Base-by-base conservation (phyloP, 2,797 vertebrate species). In the Tenualosa ilisha region DNA sequence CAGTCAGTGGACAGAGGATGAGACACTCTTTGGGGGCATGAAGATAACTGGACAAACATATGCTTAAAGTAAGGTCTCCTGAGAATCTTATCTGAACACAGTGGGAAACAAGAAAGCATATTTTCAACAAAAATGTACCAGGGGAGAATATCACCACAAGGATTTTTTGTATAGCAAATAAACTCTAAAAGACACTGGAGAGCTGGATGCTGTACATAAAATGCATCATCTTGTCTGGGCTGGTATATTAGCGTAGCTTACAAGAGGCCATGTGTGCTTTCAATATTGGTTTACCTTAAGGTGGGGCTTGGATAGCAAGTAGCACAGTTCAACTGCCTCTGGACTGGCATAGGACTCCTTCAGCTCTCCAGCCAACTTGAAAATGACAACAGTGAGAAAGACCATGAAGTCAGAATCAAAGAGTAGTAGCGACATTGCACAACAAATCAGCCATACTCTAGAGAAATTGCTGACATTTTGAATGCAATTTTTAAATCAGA, bases 281-380 rank as follows among this genome's bases (percentile, higher is more conserved):
- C 11, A 40, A 17, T 72, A 6, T 37, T 9, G 1, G 50, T 51
- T 87, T 84, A 90, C 89, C 88, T 87, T 84, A 81, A 89, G 22
- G 51, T 88, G 84, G 17, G 84, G 83, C 54, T 88, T 86, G 9
- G 83, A 86, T 11, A 88, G 84, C 75, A 86, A 4, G 43, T 81
- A 40, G 37, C 85, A 72, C 75, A 89, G 81, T 83, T 90, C 88
- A 22, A 22, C 81, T 65, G 50, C 54, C 83, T 86, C 88, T 59
- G 81, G 56, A 49, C 61, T 72, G 12, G 83, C 50, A 9, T 68
- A 53, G 26, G 37, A 72, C 20, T 40, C 22, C 24, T 20, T n/a
- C 26, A 89, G 63, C 37, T 86, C 85, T 20, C 65, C 37, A 26
- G 85, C 83, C 86, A 90, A 68, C 89, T 89, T 40, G 72, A 46